These are phyloP conservation scores for Marisa cornuarietis DNA, from an alignment of 1,140 invertebrate species.

Conservation along the genomic window DNA sequence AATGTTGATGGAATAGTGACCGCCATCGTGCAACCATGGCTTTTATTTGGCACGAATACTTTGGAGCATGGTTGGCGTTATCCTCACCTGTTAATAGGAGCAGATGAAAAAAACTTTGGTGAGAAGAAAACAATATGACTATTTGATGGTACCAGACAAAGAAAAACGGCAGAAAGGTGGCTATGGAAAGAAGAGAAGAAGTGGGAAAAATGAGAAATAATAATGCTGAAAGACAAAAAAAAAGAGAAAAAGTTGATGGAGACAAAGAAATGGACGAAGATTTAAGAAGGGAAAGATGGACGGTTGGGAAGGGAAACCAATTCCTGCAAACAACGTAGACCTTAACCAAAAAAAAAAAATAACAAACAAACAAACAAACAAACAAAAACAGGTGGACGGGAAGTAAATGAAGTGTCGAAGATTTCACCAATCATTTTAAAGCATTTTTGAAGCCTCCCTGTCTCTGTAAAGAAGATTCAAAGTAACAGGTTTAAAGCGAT, in stretches of 20 bases:
- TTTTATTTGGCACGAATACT: constrained; percentile 36
- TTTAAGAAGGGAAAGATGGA: no score
- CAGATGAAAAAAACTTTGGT: neutral
- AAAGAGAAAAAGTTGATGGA: neutral
- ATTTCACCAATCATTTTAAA: neutral
- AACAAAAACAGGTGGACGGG: neutral
- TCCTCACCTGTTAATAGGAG: constrained; percentile 30
- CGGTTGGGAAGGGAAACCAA: no score
- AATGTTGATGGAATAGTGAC: constrained; percentile 21
- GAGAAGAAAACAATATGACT: neutral
- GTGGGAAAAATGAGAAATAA: no score
- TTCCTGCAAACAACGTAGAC: no score
- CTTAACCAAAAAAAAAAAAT: no score
- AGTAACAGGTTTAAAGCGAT: neutral
- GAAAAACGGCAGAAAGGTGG: neutral
- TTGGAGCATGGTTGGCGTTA: constrained; percentile 23
- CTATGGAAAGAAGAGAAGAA: neutral
- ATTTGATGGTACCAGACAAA: neutral
- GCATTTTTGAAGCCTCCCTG: neutral
- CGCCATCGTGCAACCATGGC: constrained; percentile 41
- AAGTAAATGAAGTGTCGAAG: neutral
- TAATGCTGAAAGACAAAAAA: no score
- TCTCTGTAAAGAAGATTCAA: neutral
- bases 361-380: no score
- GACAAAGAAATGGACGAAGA: neutral